A percentile compares a stretch with the other conserved stretches of the same genome.
phyloP scores from a whole-genome alignment of 2,888 invertebrate genomes.

The Limnephilus marmoratus region DNA sequence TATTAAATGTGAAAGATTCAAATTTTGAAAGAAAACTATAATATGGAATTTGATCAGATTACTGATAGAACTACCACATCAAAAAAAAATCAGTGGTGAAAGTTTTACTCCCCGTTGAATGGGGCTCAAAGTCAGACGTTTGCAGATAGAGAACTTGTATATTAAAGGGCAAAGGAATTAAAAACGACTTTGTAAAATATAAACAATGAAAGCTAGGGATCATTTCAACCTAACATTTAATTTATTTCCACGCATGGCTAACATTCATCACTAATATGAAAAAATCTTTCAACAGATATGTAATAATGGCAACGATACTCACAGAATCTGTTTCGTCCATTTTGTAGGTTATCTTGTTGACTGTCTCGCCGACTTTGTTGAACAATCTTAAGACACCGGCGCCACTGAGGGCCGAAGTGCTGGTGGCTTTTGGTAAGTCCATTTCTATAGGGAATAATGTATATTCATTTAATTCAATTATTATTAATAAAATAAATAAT shows the following conservation, averaged over 20 bases:
- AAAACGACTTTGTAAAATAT: neutral
- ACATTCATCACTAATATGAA: slow-evolving; percentile 16
- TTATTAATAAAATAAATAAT: too few relatives aligned
- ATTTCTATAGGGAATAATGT: slow-evolving; percentile 77
- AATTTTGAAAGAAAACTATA: neutral
- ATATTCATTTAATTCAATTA: neutral
- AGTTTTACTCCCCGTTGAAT: neutral
- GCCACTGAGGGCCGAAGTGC: slow-evolving; percentile 95
- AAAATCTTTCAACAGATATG: neutral
- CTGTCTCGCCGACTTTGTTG: slow-evolving; percentile 97
- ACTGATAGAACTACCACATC: neutral
- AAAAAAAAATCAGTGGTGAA: neutral
- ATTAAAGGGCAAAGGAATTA: neutral
- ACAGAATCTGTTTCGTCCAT: slow-evolving; percentile 99
- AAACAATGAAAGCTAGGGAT: slow-evolving; percentile 19
- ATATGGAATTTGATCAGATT: neutral
- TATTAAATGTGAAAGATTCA: neutral
- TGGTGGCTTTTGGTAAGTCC: slow-evolving; percentile 96
- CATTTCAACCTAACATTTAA: slow-evolving; percentile 7
- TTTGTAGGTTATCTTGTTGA: slow-evolving; percentile 98
- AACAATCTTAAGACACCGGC: slow-evolving; percentile 96
- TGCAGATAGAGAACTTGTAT: neutral
- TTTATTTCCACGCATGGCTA: neutral
- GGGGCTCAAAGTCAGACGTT: neutral
- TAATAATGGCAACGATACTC: slow-evolving; percentile 69